A percentile compares a stretch with the other conserved stretches of the same genome.
These are phyloP conservation scores for Cryptotermes secundus DNA, from an alignment of 1,140 invertebrate species.

Conservation along the genomic window DNA sequence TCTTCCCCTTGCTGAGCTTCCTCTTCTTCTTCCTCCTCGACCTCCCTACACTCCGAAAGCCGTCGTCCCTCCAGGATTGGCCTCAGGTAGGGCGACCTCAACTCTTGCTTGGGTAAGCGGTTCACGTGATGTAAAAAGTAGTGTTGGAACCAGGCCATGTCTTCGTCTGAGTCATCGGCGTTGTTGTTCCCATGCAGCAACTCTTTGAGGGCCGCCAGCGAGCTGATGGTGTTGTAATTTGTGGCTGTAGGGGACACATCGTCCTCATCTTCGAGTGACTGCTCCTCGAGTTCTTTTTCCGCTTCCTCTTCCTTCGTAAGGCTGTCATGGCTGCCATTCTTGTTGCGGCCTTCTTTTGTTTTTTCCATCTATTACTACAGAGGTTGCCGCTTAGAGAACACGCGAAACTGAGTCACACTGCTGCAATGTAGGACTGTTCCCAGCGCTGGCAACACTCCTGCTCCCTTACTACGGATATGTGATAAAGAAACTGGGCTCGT, in stretches of 20 bases:
- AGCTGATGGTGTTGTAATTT: constrained; percentile 67
- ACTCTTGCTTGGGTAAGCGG: constrained; percentile 50
- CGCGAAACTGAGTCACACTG: background rate
- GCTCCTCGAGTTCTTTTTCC: background rate
- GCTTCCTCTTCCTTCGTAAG: constrained; percentile 1
- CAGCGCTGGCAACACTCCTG: background rate
- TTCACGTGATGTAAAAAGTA: constrained; percentile 72
- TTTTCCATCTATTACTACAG: background rate
- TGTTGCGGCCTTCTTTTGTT: background rate
- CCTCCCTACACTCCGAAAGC: constrained; percentile 76
- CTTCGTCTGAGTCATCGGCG: constrained; percentile 58
- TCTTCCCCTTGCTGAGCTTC: constrained; percentile 13
- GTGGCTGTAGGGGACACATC: constrained; percentile 59
- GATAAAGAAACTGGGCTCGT: too few species aligned
- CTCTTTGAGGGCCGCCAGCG: constrained; percentile 65
- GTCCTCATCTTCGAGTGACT: constrained; percentile 29
- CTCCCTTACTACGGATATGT: background rate
- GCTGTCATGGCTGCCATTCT: background rate
- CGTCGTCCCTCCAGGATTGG: constrained; percentile 60
- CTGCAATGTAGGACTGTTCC: background rate
- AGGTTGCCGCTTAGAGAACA: background rate
- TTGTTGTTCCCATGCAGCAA: constrained; percentile 58
- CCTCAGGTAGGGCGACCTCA: constrained; percentile 53
- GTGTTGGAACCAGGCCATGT: constrained; percentile 68
- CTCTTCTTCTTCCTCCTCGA: constrained; percentile 70